Base-by-base conservation (phyloP, 2,888 invertebrate genomes). In the Epinotia nisella region DNA sequence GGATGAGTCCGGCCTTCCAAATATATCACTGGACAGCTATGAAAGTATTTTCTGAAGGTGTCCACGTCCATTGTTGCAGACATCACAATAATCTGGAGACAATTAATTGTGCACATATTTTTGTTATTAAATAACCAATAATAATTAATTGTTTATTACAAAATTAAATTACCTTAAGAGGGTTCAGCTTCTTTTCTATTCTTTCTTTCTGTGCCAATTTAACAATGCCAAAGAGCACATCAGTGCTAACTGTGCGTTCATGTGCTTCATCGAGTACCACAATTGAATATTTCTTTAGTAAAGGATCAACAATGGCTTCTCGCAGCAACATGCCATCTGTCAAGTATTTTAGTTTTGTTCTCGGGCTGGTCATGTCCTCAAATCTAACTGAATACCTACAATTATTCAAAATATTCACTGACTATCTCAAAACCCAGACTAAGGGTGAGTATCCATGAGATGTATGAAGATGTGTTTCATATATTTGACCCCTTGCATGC, bases 61-160 rank as follows among this genome's bases (percentile, higher is more conserved):
- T 98, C 98, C 10, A 98, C 98, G 90, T 99, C 98, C 98, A 99
- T 98, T 15, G 99, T 99, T 0, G 99, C 99, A 0, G 98, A 99
- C 96, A 98, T 98, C 62, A 98, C 94, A 49, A 99, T 95, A 24
- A 98, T 91, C 96, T 97, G 89, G 35, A 56, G 17, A 58, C 21
- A 5, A 45, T 45, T 15, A 15, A 45, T 45, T 45, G 15, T 45
- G 45, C 4, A 45, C 45, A 15, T 15, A 15, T 15, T 45, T 3
- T 45, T 45, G 4, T 4, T 45, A 45, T 15, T 5, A 13, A 45
- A 15, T 45, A 15, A 45, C 4, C 15, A 15, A 5, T 13, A 15
- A 45, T 45, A 3, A 17, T 24, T 15, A 5, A 24, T 35, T 35
- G 35, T 35, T 24, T 9, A 9, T 35, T 35, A 35, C 7, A 29